phyloP scores from a whole-genome alignment of 2,113 vertebrate species.

The Alexandromys fortis region DNA sequence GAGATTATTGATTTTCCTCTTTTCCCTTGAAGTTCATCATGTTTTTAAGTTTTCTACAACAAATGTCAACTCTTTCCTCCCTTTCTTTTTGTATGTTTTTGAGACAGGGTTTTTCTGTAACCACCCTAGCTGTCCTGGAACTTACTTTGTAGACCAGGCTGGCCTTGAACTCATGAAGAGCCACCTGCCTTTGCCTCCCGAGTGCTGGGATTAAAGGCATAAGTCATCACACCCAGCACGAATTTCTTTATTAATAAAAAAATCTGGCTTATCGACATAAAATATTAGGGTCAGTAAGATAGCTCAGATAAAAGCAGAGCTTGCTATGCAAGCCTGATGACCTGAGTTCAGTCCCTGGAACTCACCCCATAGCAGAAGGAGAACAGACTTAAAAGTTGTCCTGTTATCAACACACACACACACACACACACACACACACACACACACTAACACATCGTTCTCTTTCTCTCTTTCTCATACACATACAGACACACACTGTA shows the following conservation, averaged over 20 bases:
- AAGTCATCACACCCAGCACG: not conserved
- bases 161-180: not conserved
- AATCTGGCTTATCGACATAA: constrained; percentile 4
- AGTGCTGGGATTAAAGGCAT: not conserved
- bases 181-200: not conserved
- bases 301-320: not conserved
- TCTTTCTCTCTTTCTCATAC: not conserved
- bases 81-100: not conserved
- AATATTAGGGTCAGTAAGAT: not conserved
- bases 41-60: constrained; percentile 6
- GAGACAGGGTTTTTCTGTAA: not conserved
- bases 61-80: not conserved
- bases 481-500: too few species aligned
- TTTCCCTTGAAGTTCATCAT: not conserved
- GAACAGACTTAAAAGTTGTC: not conserved
- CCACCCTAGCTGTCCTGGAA: not conserved
- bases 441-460: too few species aligned
- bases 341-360: not conserved
- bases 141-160: not conserved
- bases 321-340: not conserved
- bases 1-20: not conserved
- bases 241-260: constrained; percentile 23
- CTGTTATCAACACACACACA: not conserved
- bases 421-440: too few species aligned
- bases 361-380: not conserved